Evolutionary conservation across 2,888 invertebrate genomes (phyloP), one percentile per base, ranked within the genome.

Genomic region (Agonopterix arenella): DNA sequence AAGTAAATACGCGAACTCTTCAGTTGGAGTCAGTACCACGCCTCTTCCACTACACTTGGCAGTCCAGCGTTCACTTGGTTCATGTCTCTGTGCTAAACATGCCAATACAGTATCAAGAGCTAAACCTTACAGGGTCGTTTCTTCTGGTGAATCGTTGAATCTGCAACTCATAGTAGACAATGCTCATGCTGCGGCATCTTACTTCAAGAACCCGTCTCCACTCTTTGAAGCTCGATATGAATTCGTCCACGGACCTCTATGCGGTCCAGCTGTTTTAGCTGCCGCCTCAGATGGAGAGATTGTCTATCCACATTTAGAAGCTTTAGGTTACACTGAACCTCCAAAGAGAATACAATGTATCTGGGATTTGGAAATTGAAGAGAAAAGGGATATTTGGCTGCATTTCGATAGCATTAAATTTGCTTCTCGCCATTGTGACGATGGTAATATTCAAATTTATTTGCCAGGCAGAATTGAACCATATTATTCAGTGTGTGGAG

Each of bases 361-460:
- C 61, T 95, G 95, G 95, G 95, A 95, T 65, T 85, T 96, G 44
- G 92, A 93, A 59, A 95, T 96, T 9, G 95, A 95, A 60, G 92
- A 93, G 44, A 96, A 96, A 53, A 90, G 96, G 53, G 97, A 97
- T 72, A 91, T 97, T 16, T 96, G 95, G 94, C 80, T 97, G 36
- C 95, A 96, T 72, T 93, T 97, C 65, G 97, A 97, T 67, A 94
- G 96, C 67, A 94, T 96, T 10, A 94, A 95, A 61, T 96, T 97
- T 70, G 93, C 95, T 0, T 95, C 96, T 44, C 92, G 95, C 43
- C 93, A 94, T 53, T 97, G 97, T 71, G 95, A 96, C 55, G 96
- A 96, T 67, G 97, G 96, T 2, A 93, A 95, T 58, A 92, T 97
- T 44, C 96, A 96, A 66, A 94, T 97, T 13, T 96, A 93, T 72